Evolutionary conservation across 2,797 vertebrate species (phyloP).

Genomic region (Erithacus rubecula): DNA sequence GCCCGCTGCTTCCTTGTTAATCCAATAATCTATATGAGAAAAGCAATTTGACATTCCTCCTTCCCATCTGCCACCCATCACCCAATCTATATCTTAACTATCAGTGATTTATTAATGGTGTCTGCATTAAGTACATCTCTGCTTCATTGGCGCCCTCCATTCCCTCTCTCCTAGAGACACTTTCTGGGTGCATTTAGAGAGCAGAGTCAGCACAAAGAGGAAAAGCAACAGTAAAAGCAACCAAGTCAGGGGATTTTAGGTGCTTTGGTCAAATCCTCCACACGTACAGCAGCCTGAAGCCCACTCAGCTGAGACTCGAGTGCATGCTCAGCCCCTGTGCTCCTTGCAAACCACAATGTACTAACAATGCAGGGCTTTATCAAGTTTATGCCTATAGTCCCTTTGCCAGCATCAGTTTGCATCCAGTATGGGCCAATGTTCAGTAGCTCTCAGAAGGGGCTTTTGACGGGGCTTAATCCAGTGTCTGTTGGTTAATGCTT

Average conservation of each 20-base stretch:
- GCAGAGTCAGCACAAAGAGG: constrained; percentile 39
- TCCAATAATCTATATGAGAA: constrained; percentile 84
- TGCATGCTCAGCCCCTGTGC: neutral
- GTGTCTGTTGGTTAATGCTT: neutral
- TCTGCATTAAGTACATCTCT: constrained; percentile 73
- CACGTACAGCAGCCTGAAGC: neutral
- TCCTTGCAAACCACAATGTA: neutral
- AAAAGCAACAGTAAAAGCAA: constrained; percentile 48
- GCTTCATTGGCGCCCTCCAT: constrained; percentile 39
- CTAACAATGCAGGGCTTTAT: neutral
- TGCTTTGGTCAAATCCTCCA: constrained; percentile 38
- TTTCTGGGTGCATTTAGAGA: constrained; percentile 55
- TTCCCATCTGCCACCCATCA: constrained; percentile 81
- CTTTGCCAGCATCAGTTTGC: neutral
- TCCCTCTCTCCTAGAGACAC: constrained; percentile 43
- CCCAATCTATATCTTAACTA: constrained; percentile 82
- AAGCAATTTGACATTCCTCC: constrained; percentile 81
- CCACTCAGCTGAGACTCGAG: neutral
- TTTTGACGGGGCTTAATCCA: neutral
- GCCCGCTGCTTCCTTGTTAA: constrained; percentile 80
- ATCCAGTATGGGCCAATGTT: neutral
- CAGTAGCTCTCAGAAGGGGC: neutral
- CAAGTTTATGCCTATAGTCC: neutral
- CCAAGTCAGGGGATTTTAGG: neutral
- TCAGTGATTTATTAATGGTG: constrained; percentile 79